Percentiles rank a stretch among this genome's conserved stretches.
Conservation (phyloP, 1,140 invertebrate species). For the Anagrus nilaparvatae region DNA sequence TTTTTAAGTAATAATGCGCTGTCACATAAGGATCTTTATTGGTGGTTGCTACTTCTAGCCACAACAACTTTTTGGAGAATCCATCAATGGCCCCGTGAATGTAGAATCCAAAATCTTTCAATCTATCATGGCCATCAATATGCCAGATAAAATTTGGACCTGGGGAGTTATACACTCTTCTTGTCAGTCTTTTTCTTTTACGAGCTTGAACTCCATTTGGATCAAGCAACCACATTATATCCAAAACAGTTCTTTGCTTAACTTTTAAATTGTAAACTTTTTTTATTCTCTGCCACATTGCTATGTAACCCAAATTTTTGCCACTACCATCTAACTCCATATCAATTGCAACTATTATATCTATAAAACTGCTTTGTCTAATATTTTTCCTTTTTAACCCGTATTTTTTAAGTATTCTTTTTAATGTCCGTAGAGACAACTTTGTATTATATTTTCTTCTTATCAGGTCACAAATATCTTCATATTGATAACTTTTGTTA, state of each 20-base stretch:
- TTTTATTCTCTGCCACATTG: constrained; percentile 3
- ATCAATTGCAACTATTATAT: too few relatives aligned
- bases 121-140: constrained; percentile 28
- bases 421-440: too few relatives aligned
- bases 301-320: constrained; percentile 2
- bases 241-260: not conserved
- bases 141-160: constrained; percentile 29
- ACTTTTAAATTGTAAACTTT: not conserved
- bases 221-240: constrained; percentile 2
- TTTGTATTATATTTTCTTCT: too few relatives aligned
- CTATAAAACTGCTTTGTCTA: too few relatives aligned
- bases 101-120: constrained; percentile 26
- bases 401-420: too few relatives aligned
- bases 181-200: constrained; percentile 3
- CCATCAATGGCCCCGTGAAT: constrained; percentile 28
- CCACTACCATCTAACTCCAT: constrained; percentile 2
- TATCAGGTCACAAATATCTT: too few relatives aligned
- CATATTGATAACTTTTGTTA: too few relatives aligned
- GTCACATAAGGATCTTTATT: constrained; percentile 19
- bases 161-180: constrained; percentile 19
- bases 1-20: constrained; percentile 21
- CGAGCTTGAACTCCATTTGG: constrained; percentile 8
- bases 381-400: too few relatives aligned
- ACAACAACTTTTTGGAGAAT: constrained; percentile 24
- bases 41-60: constrained; percentile 20